A percentile compares a stretch with the other conserved stretches of the same genome.
Evolutionary conservation across 1,140 invertebrate species (phyloP).

Genomic region (Pinna nobilis): DNA sequence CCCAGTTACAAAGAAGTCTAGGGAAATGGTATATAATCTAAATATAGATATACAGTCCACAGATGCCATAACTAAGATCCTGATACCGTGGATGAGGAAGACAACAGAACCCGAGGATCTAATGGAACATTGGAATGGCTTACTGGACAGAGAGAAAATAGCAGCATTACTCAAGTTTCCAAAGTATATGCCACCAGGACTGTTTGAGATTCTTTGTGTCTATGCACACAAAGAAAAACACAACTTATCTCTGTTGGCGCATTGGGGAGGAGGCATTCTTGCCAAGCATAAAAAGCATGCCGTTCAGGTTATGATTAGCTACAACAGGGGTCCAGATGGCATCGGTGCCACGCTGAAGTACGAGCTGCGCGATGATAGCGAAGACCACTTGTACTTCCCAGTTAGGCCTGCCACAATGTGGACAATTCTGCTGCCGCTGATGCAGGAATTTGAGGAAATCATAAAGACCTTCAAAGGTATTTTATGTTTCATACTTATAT

Average conservation of each 20-base stretch:
- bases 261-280: constrained; percentile 69
- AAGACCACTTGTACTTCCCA: constrained; percentile 46
- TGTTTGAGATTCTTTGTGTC: constrained; percentile 65
- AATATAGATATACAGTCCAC: constrained; percentile 33
- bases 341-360: constrained; percentile 51
- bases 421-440: constrained; percentile 60
- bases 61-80: constrained; percentile 46
- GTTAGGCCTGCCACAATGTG: constrained; percentile 61
- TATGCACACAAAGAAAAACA: constrained; percentile 54
- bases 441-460: constrained; percentile 67
- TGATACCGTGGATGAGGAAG: constrained; percentile 57
- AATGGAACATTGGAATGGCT: constrained; percentile 39
- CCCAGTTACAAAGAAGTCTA: constrained; percentile 50
- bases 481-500: background rate
- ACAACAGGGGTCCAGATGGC: constrained; percentile 39
- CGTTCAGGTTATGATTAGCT: constrained; percentile 53
- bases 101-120: constrained; percentile 48
- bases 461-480: constrained; percentile 65
- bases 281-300: constrained; percentile 56
- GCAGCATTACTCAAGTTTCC: constrained; percentile 56
- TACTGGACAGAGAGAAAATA: constrained; percentile 39
- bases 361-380: constrained; percentile 58
- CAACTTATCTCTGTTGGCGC: constrained; percentile 55
- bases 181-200: constrained; percentile 65
- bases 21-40: constrained; percentile 33